Evolutionary conservation across 2,797 vertebrate species (phyloP).

Genomic region (Rousettus madagascariensis): DNA sequence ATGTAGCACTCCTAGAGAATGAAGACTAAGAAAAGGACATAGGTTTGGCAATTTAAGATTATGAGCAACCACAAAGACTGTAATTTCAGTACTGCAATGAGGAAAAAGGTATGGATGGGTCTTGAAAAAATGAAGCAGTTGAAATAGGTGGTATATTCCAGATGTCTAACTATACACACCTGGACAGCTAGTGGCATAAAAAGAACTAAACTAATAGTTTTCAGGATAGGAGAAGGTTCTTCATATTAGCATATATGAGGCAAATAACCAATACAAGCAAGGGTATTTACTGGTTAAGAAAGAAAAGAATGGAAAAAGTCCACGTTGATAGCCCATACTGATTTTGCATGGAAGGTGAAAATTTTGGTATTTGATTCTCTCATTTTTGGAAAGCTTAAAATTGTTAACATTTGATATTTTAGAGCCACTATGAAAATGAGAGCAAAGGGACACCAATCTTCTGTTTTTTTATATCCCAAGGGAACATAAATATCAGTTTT

Average conservation of each 20-base stretch:
- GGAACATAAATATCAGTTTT: constrained; percentile 22
- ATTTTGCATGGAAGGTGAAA: neutral
- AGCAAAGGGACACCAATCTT: neutral
- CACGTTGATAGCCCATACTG: neutral
- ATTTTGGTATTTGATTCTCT: neutral
- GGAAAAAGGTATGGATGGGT: neutral
- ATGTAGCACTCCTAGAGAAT: neutral
- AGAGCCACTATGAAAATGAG: neutral
- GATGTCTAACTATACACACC: neutral
- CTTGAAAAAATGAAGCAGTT: neutral
- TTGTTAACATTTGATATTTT: neutral
- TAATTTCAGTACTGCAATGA: neutral
- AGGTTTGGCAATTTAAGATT: neutral
- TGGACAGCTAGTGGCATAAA: neutral
- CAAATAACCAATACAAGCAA: neutral
- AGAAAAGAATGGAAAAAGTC: neutral
- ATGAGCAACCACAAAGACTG: neutral
- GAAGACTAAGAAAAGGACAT: neutral
- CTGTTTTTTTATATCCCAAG: neutral
- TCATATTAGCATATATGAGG: neutral
- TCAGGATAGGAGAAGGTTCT: neutral
- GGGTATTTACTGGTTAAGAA: neutral
- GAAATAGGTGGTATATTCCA: neutral
- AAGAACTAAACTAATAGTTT: neutral
- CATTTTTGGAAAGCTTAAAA: constrained; percentile 31